Percentiles rank a stretch among this genome's conserved stretches.
Conservation (phyloP, 1,140 invertebrate species). For the Stenopsyche tienmushanensis region DNA sequence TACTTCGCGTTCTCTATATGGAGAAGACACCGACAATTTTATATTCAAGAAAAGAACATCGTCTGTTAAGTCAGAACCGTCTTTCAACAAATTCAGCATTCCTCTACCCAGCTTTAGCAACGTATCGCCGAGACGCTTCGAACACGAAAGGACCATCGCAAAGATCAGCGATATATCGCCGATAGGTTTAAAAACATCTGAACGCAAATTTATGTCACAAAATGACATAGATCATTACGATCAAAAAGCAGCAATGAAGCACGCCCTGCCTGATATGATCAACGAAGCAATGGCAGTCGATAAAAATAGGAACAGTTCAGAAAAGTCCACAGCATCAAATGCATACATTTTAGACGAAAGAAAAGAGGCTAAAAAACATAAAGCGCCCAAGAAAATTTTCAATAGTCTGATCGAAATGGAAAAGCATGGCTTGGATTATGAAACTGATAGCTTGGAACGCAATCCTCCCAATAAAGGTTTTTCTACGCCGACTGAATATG, state of each 20-base stretch:
- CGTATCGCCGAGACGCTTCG: conserved; percentile 32
- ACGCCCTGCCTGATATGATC: conserved; percentile 60
- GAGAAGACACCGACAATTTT: conserved; percentile 38
- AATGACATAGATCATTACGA: too few relatives aligned
- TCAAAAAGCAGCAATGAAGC: conserved; percentile 49
- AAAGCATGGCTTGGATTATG: conserved; percentile 61
- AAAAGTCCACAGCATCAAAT: conserved; percentile 16
- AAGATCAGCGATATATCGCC: conserved; percentile 46
- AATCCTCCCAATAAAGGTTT: conserved; percentile 56
- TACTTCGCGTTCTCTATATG: conserved; percentile 36
- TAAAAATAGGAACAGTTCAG: conserved; percentile 42
- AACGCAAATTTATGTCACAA: conserved; percentile 36
- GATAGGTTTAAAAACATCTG: conserved; percentile 44
- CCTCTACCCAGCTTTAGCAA: conserved; percentile 49
- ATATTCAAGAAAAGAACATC: conserved; percentile 42
- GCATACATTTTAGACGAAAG: too few relatives aligned
- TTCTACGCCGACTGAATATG: conserved; percentile 64
- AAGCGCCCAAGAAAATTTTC: not conserved
- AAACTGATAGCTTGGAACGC: conserved; percentile 78
- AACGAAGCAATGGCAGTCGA: conserved; percentile 62
- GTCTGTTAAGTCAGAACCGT: conserved; percentile 52
- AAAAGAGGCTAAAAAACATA: not conserved
- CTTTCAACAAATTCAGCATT: conserved; percentile 50
- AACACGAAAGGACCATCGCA: conserved; percentile 45
- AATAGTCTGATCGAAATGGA: conserved; percentile 26